Percentiles rank a stretch among this genome's conserved stretches.
Conservation (phyloP, 2,888 invertebrate genomes). For the Heliconius hortense region DNA sequence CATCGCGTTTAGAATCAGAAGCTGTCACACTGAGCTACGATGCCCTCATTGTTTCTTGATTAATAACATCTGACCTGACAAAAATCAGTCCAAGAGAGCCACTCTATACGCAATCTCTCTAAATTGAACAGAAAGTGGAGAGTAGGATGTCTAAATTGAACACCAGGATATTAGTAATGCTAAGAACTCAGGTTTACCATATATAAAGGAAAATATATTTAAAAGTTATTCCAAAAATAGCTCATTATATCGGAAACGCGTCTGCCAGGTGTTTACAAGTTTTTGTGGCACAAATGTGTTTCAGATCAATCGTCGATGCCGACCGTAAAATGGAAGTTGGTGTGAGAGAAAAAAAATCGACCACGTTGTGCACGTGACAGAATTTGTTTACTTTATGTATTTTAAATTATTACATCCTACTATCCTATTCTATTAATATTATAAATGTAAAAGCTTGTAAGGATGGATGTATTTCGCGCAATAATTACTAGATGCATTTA, state of each 20-base stretch:
- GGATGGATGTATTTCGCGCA: no score
- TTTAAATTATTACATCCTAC: slow-evolving; percentile 1
- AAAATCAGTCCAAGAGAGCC: no score
- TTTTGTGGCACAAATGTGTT: slow-evolving; percentile 67
- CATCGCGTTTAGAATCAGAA: no score
- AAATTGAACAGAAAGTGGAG: no score
- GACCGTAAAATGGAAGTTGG: slow-evolving; percentile 30
- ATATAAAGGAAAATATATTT: background rate
- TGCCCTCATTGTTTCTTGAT: no score
- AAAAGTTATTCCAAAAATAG: slow-evolving; percentile 35
- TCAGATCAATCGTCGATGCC: slow-evolving; percentile 61
- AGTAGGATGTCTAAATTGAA: no score
- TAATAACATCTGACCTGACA: no score
- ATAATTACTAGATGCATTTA: no score
- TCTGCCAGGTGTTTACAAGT: slow-evolving; percentile 55
- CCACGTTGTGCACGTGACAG: slow-evolving; percentile 28
- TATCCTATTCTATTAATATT: no score
- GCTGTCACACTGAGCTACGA: no score
- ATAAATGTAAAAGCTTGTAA: no score
- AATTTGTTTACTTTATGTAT: slow-evolving; percentile 14
- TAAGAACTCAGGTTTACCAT: background rate
- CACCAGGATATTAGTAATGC: background rate
- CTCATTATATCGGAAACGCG: slow-evolving; percentile 57
- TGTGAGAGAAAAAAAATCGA: slow-evolving; percentile 28
- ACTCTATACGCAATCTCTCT: no score